Conservation (phyloP, 1,140 invertebrate species). For the Pogonomyrmex californicus region DNA sequence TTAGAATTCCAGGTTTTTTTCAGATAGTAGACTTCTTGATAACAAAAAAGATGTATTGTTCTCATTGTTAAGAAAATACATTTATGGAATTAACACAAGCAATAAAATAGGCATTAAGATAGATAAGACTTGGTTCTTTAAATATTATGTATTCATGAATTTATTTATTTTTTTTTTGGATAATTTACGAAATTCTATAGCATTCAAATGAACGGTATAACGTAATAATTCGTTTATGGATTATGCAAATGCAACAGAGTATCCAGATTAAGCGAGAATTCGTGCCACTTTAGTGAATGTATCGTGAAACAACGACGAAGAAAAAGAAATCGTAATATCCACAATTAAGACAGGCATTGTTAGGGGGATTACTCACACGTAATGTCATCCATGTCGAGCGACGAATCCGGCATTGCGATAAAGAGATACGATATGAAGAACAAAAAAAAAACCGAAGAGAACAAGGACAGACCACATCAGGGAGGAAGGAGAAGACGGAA, state of each 20-base stretch:
- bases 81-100: background rate
- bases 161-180: background rate
- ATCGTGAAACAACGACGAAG: constrained; percentile 61
- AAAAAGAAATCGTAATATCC: constrained; percentile 71
- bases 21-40: too few relatives aligned
- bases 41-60: too few relatives aligned
- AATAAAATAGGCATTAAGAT: too few relatives aligned
- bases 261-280: constrained; percentile 36
- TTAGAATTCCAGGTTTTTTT: too few relatives aligned
- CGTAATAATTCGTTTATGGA: background rate
- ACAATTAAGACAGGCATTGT: constrained; percentile 78
- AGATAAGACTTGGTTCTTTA: too few relatives aligned
- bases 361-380: constrained; percentile 86
- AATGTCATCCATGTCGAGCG: constrained; percentile 86
- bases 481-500: background rate
- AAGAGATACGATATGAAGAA: constrained; percentile 76
- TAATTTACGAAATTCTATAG: background rate
- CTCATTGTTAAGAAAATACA: background rate
- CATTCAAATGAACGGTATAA: background rate
- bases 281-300: constrained; percentile 57
- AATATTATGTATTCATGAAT: too few relatives aligned
- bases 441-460: constrained; percentile 64
- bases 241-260: constrained; percentile 53
- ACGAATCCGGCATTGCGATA: constrained; percentile 86
- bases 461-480: constrained; percentile 1